These are phyloP conservation scores for Nicator chloris DNA, from an alignment of 2,113 vertebrate genomes.

Conservation along the genomic window DNA sequence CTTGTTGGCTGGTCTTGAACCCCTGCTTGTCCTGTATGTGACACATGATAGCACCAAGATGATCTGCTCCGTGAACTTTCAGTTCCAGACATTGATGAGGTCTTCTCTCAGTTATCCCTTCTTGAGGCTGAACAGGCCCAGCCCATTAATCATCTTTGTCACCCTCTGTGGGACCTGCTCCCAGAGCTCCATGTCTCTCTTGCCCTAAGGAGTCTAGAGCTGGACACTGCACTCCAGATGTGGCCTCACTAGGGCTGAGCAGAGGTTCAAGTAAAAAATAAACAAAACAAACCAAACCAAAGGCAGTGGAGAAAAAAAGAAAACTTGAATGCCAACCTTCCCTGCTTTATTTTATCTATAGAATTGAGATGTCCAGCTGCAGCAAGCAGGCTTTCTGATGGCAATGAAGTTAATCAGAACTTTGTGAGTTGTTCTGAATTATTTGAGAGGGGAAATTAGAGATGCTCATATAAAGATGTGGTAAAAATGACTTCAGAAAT, in stretches of 20 bases:
- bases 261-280: neutral
- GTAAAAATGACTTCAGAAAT: neutral
- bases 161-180: neutral
- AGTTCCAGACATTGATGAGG: neutral
- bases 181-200: neutral
- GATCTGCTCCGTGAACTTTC: neutral
- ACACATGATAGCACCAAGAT: neutral
- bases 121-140: neutral
- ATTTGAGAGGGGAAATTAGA: neutral
- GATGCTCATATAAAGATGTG: neutral
- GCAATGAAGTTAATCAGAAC: neutral
- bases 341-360: neutral
- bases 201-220: neutral
- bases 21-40: neutral
- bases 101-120: neutral
- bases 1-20: neutral
- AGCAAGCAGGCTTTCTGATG: neutral
- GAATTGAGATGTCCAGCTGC: neutral
- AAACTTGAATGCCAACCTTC: neutral
- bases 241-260: neutral
- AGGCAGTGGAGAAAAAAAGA: rapidly evolving
- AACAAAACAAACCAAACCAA: neutral
- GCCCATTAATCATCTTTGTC: neutral
- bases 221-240: neutral
- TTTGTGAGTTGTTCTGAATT: neutral